phyloP scores from a whole-genome alignment of 2,888 invertebrate species.

The Notocelia uddmanniana region DNA sequence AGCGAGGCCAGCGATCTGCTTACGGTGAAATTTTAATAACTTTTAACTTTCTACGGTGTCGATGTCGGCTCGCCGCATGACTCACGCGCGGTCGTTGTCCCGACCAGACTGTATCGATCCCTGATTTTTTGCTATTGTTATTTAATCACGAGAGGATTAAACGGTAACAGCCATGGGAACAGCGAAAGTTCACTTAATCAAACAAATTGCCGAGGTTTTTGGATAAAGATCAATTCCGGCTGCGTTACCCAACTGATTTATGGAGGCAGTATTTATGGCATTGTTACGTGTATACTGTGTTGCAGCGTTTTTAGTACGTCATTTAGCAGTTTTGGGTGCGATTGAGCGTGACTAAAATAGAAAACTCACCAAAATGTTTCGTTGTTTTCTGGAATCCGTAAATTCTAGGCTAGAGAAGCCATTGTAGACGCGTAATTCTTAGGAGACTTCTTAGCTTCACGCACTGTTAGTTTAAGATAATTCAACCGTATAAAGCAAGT shows the following conservation, averaged over 20 bases:
- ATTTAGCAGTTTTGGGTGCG: constrained; percentile 21
- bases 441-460: constrained; percentile 17
- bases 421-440: constrained; percentile 8
- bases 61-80: constrained; percentile 57
- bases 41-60: constrained; percentile 77
- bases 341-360: constrained; percentile 22
- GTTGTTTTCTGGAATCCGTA: constrained; percentile 17
- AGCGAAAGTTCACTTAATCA: constrained; percentile 35
- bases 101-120: constrained; percentile 57
- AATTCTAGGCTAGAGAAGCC: constrained; percentile 21
- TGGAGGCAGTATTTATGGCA: constrained; percentile 13
- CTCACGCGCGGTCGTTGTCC: constrained; percentile 65
- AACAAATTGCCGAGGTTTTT: constrained; percentile 13
- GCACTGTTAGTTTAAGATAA: constrained; percentile 27
- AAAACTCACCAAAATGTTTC: constrained; percentile 16
- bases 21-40: constrained; percentile 84
- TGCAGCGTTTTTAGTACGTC: not conserved
- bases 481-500: constrained; percentile 28
- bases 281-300: constrained; percentile 10
- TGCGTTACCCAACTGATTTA: constrained; percentile 29
- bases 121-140: constrained; percentile 51
- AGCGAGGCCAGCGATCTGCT: constrained; percentile 66
- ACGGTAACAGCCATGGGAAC: constrained; percentile 49
- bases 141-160: constrained; percentile 53
- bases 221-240: constrained; percentile 13